phyloP scores from a whole-genome alignment of 2,888 invertebrate genomes.

The Mongoloraphidia duomilia region DNA sequence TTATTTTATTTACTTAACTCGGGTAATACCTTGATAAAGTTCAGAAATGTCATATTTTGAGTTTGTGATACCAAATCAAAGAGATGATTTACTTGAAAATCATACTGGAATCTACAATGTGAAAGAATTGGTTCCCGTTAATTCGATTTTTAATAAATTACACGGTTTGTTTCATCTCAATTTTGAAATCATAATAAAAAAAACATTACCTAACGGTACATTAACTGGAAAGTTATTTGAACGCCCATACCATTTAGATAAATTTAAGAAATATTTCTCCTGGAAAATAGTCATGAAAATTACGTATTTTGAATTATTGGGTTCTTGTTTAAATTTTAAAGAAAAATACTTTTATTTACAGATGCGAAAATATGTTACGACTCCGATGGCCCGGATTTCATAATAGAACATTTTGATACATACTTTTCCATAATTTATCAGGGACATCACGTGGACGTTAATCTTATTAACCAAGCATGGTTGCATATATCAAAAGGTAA shows the following conservation, averaged over 20 bases:
- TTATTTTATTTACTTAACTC: too few species aligned
- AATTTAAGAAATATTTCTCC: too few species aligned
- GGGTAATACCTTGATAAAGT: too few species aligned
- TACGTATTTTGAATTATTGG: too few species aligned
- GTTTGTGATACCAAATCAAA: constrained; percentile 52
- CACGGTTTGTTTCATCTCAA: constrained; percentile 34
- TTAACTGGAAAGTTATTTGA: too few species aligned
- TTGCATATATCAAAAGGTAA: constrained; percentile 24
- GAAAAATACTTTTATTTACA: constrained; percentile 20
- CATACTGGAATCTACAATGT: constrained; percentile 51
- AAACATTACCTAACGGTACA: too few species aligned
- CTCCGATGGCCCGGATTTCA: constrained; percentile 36
- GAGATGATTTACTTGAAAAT: constrained; percentile 48
- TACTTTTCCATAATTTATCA: constrained; percentile 61
- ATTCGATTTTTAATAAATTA: constrained; percentile 40
- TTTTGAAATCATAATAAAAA: constrained; percentile 5
- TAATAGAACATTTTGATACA: constrained; percentile 62
- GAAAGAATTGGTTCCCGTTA: constrained; percentile 42
- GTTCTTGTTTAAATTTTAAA: too few species aligned
- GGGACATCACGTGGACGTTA: constrained; percentile 42
- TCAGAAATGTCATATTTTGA: constrained; percentile 34
- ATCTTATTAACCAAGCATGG: constrained; percentile 37
- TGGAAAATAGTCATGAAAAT: too few species aligned
- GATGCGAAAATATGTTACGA: constrained; percentile 28
- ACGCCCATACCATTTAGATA: too few species aligned